Evolutionary conservation across 2,888 invertebrate species (phyloP).

Genomic region (Ennomos fuscantarius): DNA sequence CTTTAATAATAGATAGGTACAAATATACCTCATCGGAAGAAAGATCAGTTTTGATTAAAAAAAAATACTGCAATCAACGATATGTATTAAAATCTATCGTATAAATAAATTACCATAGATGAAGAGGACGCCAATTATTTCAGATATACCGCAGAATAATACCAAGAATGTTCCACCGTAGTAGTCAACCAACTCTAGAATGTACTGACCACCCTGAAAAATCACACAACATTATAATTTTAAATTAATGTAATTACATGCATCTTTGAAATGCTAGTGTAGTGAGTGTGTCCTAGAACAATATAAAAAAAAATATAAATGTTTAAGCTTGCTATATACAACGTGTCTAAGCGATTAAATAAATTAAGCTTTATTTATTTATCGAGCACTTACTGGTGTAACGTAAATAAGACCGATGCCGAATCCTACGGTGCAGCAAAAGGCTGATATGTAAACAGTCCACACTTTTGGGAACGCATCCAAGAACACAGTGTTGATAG

Average conservation of each 20-base stretch:
- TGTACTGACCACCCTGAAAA: slow-evolving; percentile 89
- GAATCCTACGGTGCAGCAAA: slow-evolving; percentile 84
- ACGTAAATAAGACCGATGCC: slow-evolving; percentile 88
- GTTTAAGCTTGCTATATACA: too few species aligned
- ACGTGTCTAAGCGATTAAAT: too few species aligned
- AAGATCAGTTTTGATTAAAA: too few species aligned
- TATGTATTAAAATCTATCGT: too few species aligned
- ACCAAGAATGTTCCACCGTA: slow-evolving; percentile 92
- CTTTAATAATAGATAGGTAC: too few species aligned
- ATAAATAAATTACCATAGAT: slow-evolving; percentile 86
- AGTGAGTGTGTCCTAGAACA: too few species aligned
- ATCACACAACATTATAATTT: slow-evolving; percentile 22
- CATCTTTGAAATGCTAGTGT: too few species aligned
- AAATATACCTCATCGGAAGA: too few species aligned
- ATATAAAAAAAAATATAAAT: too few species aligned
- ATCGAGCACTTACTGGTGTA: slow-evolving; percentile 87
- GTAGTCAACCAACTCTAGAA: slow-evolving; percentile 89
- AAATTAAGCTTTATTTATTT: too few species aligned
- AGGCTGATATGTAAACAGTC: slow-evolving; percentile 85
- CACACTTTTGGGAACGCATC: slow-evolving; percentile 87
- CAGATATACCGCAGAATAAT: slow-evolving; percentile 87
- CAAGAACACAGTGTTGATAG: slow-evolving; percentile 87
- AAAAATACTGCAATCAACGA: too few species aligned
- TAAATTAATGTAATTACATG: too few species aligned
- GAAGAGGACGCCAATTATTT: slow-evolving; percentile 89